A percentile compares a stretch with the other conserved stretches of the same genome.
These are phyloP conservation scores for Metopia argyrocephala DNA, from an alignment of 2,888 invertebrate species.

Conservation along the genomic window DNA sequence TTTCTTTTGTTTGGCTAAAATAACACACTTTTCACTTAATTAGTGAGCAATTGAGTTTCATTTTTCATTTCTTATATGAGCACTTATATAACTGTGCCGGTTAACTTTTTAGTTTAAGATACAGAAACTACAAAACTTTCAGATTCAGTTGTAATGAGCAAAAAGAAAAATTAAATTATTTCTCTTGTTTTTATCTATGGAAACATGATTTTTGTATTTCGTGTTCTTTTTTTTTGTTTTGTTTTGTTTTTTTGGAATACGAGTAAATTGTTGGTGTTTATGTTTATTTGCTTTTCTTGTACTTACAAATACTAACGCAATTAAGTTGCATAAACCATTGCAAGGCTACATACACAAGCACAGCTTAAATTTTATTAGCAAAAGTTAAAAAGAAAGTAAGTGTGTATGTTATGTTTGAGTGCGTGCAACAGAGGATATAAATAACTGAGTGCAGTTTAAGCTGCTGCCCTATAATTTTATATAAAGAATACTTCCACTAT, in stretches of 20 bases:
- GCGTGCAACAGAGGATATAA: neutral
- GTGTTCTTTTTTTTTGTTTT: neutral
- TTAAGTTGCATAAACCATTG: neutral
- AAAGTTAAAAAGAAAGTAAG: neutral
- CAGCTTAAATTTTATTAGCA: neutral
- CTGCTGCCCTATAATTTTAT: neutral
- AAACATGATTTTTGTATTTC: neutral
- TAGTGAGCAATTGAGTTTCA: constrained; percentile 32
- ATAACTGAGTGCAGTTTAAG: neutral
- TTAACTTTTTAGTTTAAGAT: neutral
- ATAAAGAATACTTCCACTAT: neutral
- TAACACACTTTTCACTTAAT: constrained; percentile 55
- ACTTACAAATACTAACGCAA: neutral
- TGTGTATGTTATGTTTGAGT: neutral
- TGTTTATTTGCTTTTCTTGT: neutral
- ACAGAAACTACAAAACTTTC: neutral
- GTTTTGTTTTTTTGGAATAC: neutral
- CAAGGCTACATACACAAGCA: neutral
- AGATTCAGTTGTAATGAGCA: neutral
- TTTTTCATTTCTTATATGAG: neutral
- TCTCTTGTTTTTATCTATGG: too few species aligned
- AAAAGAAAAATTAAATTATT: too few species aligned
- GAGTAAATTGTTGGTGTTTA: neutral
- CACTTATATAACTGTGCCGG: neutral
- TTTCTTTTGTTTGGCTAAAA: constrained; percentile 9